Percentiles rank a stretch among this genome's conserved stretches.
Conservation (phyloP, 2,113 vertebrate species). For the Percina caprodes region DNA sequence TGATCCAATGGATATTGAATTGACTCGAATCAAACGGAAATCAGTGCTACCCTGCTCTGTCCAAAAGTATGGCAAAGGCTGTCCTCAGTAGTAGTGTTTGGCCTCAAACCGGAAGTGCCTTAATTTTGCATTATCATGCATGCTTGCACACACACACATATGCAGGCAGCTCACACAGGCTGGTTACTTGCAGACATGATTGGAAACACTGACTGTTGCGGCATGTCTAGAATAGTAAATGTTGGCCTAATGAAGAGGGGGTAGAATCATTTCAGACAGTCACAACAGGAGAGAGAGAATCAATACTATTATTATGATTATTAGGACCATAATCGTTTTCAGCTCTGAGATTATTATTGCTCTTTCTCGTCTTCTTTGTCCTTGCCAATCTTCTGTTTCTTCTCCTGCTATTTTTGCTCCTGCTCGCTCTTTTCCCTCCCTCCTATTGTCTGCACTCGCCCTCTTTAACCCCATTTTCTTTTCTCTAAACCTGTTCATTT, state of each 20-base stretch:
- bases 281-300: constrained; percentile 38
- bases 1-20: too few species aligned
- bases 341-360: constrained; percentile 38
- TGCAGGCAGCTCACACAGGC: constrained; percentile 51
- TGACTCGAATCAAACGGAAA: too few species aligned
- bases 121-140: constrained; percentile 64
- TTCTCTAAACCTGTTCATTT: constrained; percentile 39
- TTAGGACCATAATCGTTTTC: constrained; percentile 48
- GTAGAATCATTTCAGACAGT: constrained; percentile 50
- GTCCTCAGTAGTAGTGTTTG: neutral
- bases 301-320: constrained; percentile 55
- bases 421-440: neutral
- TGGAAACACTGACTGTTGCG: constrained; percentile 48
- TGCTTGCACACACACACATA: constrained; percentile 46
- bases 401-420: constrained; percentile 11
- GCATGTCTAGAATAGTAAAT: constrained; percentile 24
- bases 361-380: constrained; percentile 26
- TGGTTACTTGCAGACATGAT: constrained; percentile 58
- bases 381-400: neutral
- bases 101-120: constrained; percentile 25
- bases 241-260: constrained; percentile 40
- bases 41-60: too few species aligned
- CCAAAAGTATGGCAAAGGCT: neutral
- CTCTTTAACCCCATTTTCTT: constrained; percentile 61
- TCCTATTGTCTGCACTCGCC: constrained; percentile 33